Evolutionary conservation across 2,888 invertebrate species (phyloP), one percentile per base, ranked within the genome.

Genomic region (Calliphora vomitoria): DNA sequence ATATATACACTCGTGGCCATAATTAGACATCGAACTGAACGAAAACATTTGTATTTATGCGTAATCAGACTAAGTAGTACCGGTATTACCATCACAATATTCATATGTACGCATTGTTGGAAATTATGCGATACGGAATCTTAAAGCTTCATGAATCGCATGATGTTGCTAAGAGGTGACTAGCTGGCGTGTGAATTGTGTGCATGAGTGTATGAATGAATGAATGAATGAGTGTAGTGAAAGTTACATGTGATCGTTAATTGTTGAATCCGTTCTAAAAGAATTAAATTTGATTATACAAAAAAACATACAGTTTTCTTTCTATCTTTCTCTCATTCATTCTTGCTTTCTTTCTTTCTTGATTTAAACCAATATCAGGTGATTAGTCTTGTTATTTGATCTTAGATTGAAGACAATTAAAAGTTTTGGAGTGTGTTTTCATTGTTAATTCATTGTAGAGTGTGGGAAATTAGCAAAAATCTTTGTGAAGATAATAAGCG

Each of bases 211-310:
- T 38, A n/a, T n/a, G n/a, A n/a, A n/a, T n/a, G n/a, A n/a, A n/a
- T n/a, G n/a, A n/a, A 25, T 11, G 50, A 50, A 15, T 47, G 13
- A 35, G 31, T n/a, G 1, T 13, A 58, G 82, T 69, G 76, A 82
- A 82, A 82, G 82, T 69, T 76, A 18, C 62, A 53, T 53, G 41
- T 31, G 75, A 50, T 44, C 47, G 66, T 74, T 82, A 66, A 74
- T 75, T 75, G 75, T 60, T 71, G 41, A 53, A 31, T 10, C 60
- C 50, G 25, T 69, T 76, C 82, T 82, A 41, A 82, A 69, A 60
- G 75, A 82, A 74, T 66, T 82, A 31, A 69, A 82, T 82, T 68
- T 76, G 13, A 82, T 75, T 82, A 64, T 25, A 50, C 15, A 68
- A 72, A 68, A 72, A 25, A 13, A 5, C 4, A 50, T 31, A 31